A percentile compares a stretch with the other conserved stretches of the same genome.
Conservation (phyloP, 2,888 invertebrate species). For the Sylvicola cinctus region DNA sequence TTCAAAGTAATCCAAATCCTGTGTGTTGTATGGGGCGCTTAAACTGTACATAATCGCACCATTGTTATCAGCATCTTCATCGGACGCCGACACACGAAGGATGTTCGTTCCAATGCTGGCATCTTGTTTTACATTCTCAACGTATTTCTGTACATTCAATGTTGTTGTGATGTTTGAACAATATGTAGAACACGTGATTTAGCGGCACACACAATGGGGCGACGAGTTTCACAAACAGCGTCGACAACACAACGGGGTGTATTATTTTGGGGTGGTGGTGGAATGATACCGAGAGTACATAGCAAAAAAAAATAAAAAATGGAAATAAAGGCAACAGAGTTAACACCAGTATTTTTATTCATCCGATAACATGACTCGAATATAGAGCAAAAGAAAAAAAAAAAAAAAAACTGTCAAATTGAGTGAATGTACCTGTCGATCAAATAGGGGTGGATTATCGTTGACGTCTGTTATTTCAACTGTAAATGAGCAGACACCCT, state of each 20-base stretch:
- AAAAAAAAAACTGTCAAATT: too few relatives aligned
- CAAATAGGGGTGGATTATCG: slow-evolving; percentile 89
- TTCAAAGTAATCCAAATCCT: slow-evolving; percentile 85
- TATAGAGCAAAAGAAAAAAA: neutral
- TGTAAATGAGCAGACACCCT: slow-evolving; percentile 96
- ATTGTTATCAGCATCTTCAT: slow-evolving; percentile 93
- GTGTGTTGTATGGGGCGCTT: slow-evolving; percentile 72
- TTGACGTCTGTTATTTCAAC: slow-evolving; percentile 96
- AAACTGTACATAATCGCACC: slow-evolving; percentile 85
- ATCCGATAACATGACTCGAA: neutral
- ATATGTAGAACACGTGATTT: too few relatives aligned
- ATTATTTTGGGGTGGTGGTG: too few relatives aligned
- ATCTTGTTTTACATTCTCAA: slow-evolving; percentile 92
- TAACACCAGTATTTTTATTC: neutral
- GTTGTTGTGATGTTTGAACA: too few relatives aligned
- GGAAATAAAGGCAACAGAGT: neutral
- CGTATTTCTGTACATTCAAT: slow-evolving; percentile 62
- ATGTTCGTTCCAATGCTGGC: slow-evolving; percentile 90
- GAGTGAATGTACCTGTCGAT: slow-evolving; percentile 62
- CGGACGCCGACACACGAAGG: slow-evolving; percentile 83
- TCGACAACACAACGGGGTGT: too few relatives aligned
- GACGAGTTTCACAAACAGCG: too few relatives aligned
- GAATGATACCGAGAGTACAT: too few relatives aligned
- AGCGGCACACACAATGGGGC: too few relatives aligned
- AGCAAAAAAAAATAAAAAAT: slow-evolving; percentile 1